phyloP scores from a whole-genome alignment of 2,797 vertebrate species.

The Pitangus sulphuratus region DNA sequence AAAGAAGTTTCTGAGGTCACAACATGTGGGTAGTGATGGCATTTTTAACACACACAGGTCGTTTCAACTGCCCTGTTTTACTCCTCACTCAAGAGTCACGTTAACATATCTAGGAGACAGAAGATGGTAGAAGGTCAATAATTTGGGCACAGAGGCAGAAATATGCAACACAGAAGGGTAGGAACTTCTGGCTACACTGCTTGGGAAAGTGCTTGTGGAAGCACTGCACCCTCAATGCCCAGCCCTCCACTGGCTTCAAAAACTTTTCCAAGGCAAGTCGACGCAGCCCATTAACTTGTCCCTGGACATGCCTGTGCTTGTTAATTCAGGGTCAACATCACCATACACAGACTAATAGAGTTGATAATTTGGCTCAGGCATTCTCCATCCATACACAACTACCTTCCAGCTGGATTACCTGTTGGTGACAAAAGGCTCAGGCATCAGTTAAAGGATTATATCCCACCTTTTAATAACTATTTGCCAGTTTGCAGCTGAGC shows the following conservation, averaged over 20 bases:
- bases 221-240: rapidly evolving
- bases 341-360: not conserved
- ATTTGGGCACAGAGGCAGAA: not conserved
- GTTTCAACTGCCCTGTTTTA: not conserved
- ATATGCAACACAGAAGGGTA: not conserved
- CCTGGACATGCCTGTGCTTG: not conserved
- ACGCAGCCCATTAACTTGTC: not conserved
- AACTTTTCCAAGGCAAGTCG: not conserved
- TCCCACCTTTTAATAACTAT: not conserved
- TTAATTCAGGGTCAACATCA: not conserved
- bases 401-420: not conserved
- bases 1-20: not conserved
- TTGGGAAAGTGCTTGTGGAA: not conserved
- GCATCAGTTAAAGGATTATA: not conserved
- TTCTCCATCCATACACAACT: not conserved
- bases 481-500: not conserved
- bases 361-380: not conserved
- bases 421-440: not conserved
- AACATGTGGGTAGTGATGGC: not conserved
- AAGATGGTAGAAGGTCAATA: not conserved
- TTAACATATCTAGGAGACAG: not conserved
- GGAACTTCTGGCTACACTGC: not conserved
- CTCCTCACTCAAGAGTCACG: not conserved
- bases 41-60: not conserved
- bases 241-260: not conserved